Base-by-base conservation (phyloP, 1,140 invertebrate genomes). In the Cherax quadricarinatus region DNA sequence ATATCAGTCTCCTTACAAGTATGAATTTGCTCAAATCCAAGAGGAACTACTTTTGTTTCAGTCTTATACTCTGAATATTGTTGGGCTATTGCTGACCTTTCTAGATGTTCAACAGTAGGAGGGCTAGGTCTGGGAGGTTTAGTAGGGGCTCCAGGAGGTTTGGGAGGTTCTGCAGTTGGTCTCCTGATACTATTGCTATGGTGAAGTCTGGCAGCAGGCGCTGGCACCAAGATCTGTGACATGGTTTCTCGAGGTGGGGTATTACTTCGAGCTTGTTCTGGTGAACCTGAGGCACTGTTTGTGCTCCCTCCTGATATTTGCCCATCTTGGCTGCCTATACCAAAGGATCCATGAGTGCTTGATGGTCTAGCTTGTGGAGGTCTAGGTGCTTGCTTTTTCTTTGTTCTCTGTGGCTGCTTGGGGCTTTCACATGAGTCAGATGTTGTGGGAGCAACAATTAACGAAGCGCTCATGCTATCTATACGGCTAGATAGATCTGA, bases 91-190 rank as follows among this genome's bases (percentile, higher is more conserved):
- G 16, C 14, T 41, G 75, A 79, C 18, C 86, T 18, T n/a, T 86
- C 83, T 60, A 51, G 73, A 41, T 16, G 21, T 62, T 91, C 84
- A 24, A 51, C 57, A 9, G 62, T 24, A 10, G 84, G 90, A 57
- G 90, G 90, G 24, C 78, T 91, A 30, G 90, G 90, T 80, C 84
- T 79, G 9, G 84, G 90, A 10, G 89, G 89, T 51, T 86, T 81
- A 41, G 84, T 12, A 7, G 85, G 75, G 60, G 90, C 60, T 24
- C 60, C 60, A 21, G 89, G 90, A 57, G 84, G 90, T 18, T 81
- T 91, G 9, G 90, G 90, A 62, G 90, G 90, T n/a, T 91, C 90
- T 16, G 89, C 89, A 66, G 89, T 91, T 9, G 89, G 89, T 85
- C 89, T 85, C 30, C 84, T 85, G 21, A 91, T 85, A 66, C 89